These are phyloP conservation scores for Chrysogorgia sp. DNA, from an alignment of 92 coral and sea anemone species.

Conservation along the genomic window DNA sequence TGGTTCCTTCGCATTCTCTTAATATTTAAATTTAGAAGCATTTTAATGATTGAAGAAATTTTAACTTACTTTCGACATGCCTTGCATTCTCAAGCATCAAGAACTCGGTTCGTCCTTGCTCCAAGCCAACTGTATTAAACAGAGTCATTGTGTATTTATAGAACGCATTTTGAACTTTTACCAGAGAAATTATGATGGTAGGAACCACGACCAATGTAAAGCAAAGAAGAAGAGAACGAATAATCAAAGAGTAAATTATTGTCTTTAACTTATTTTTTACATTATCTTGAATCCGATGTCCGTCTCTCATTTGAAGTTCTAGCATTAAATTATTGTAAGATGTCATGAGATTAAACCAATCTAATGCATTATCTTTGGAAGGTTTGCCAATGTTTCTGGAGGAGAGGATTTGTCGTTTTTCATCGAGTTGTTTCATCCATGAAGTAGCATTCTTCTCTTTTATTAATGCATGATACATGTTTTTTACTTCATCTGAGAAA, in stretches of 20 bases:
- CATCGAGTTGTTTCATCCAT: neutral
- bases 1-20: no score
- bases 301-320: conserved; percentile 12
- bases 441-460: neutral
- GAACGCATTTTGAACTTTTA: conserved; percentile 16
- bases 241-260: neutral
- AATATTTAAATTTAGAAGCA: no score
- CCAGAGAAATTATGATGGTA: neutral
- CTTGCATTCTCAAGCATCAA: conserved; percentile 33
- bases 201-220: conserved; percentile 30
- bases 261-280: neutral
- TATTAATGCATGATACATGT: neutral
- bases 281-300: neutral
- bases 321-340: conserved; percentile 1
- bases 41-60: no score
- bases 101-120: conserved; percentile 38
- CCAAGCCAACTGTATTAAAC: conserved; percentile 24
- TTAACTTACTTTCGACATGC: conserved; percentile 18
- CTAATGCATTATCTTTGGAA: neutral
- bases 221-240: conserved; percentile 23
- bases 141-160: conserved; percentile 25
- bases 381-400: neutral
- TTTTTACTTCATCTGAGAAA: neutral
- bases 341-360: conserved; percentile 22
- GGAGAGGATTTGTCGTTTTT: neutral